These are phyloP conservation scores for Ctenochaetus hawaiiensis DNA, from an alignment of 2,797 vertebrate species.

Conservation along the genomic window DNA sequence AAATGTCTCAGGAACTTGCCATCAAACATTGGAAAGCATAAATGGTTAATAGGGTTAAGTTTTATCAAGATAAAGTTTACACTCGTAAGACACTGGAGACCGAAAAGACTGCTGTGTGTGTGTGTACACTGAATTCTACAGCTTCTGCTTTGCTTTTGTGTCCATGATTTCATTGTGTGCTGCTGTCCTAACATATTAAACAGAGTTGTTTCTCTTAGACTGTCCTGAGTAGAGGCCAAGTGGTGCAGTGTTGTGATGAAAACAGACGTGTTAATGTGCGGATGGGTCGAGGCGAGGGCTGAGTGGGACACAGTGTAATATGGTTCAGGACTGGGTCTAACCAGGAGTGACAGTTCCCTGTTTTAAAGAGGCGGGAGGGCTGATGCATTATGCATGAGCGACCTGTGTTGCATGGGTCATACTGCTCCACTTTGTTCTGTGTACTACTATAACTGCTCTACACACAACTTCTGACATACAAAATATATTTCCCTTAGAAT, in stretches of 20 bases:
- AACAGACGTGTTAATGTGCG: conserved; percentile 74
- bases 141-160: neutral
- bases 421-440: conserved; percentile 56
- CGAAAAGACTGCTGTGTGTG: neutral
- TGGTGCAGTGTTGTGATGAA: conserved; percentile 42
- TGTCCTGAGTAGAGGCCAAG: conserved; percentile 42
- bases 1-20: no score
- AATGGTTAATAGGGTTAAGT: no score
- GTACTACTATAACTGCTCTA: conserved; percentile 32
- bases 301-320: conserved; percentile 47
- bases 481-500: conserved; percentile 11
- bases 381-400: conserved; percentile 79
- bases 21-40: no score
- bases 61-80: no score
- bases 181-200: conserved; percentile 46
- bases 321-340: conserved; percentile 68
- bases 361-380: conserved; percentile 61
- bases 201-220: conserved; percentile 35
- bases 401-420: conserved; percentile 61
- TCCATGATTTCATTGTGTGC: conserved; percentile 22
- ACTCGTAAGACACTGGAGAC: neutral
- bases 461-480: conserved; percentile 24
- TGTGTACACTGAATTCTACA: neutral
- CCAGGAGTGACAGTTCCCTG: conserved; percentile 70
- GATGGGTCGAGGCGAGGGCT: conserved; percentile 35